Base-by-base conservation (phyloP, 2,888 invertebrate species). In the Dyspetes luteomarginatus region DNA sequence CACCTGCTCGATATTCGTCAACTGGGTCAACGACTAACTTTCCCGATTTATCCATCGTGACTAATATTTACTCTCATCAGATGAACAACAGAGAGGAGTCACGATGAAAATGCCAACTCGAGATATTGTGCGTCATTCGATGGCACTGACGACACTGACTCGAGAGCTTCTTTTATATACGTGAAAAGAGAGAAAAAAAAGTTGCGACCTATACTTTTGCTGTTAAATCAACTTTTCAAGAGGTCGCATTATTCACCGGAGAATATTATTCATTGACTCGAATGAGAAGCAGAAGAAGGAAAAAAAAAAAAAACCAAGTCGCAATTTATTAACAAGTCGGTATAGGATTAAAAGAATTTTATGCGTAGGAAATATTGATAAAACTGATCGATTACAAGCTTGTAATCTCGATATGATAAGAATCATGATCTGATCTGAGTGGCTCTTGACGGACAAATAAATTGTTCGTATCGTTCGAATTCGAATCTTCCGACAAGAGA, bases 61-160 rank as follows among this genome's bases (percentile, higher is more conserved):
- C 48, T 48, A 12, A 60, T 55, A 15, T 68, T 64, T 55, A 9
- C 17, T 43, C 26, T 56, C n/a, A n/a, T n/a, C 22, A n/a, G 17
- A 65, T 43, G 48, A 64, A 56, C 60, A 60, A 68, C 30, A 26
- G 48, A 36, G 30, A n/a, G n/a, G n/a, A 30, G 2, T 55, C 28
- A 7, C 4, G 60, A 55, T n/a, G 45, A 62, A 30, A 73, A 52
- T 5, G 28, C 4, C 7, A 45, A 43, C 43, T 52, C 12, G 12
- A n/a, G 28, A n/a, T n/a, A 12, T 17, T n/a, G 43, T 68, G 78
- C 78, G 78, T 78, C 64, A 79, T 43, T 19, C 12, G 24, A 26
- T 60, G 43, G n/a, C n/a, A n/a, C n/a, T 30, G 22, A 36, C 36
- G 15, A 7, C 24, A 55, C 15, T 26, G 41, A 17, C 56, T 22